Base-by-base conservation (phyloP, 2,888 invertebrate species). In the Lochmaea crataegi region DNA sequence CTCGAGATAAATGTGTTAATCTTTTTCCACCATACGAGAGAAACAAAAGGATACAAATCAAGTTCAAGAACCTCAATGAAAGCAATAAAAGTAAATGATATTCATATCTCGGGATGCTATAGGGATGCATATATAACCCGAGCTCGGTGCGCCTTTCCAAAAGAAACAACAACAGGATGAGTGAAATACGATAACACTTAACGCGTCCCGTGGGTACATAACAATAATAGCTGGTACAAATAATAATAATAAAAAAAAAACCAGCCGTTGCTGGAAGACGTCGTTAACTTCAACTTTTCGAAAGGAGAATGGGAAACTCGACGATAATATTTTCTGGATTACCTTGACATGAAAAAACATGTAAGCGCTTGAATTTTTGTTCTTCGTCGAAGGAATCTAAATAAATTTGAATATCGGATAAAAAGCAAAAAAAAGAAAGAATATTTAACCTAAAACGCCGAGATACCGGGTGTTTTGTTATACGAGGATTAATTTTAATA, bases 171-270 rank as follows among this genome's bases (percentile, higher is more conserved):
- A 65, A 71, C 74, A 74, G 74, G 71, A 74, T 68, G 71, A 71
- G 63, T 71, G 75, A 75, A 75, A 75, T 65, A 67, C 68, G 75
- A 75, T 75, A 75, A 71, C 72, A 60, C 66, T 70, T 70, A 70
- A 72, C 57, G 68, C 63, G 64, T 72, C 75, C 72, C 75, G 58
- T 72, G 74, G 68, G 68, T 68, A 66, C 60, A 42, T 66, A 60
- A 68, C 75, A 70, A 72, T 75, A 75, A 73, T 71, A 75, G 72
- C 72, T 71, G 63, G 51, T 64, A 75, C 70, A 67, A 67, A 75
- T 63, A 75, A n/a, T n/a, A n/a, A n/a, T n/a, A n/a, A n/a, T n/a
- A n/a, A n/a, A 70, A 70, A 72, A 70, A 61, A 42, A 61, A 26
- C 2, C 6, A 5, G 26, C 18, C 51, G 63, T n/a, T 65, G 57